A percentile compares a stretch with the other conserved stretches of the same genome.
Evolutionary conservation across 2,888 invertebrate genomes (phyloP).

Genomic region (Agonopterix subpropinquella): DNA sequence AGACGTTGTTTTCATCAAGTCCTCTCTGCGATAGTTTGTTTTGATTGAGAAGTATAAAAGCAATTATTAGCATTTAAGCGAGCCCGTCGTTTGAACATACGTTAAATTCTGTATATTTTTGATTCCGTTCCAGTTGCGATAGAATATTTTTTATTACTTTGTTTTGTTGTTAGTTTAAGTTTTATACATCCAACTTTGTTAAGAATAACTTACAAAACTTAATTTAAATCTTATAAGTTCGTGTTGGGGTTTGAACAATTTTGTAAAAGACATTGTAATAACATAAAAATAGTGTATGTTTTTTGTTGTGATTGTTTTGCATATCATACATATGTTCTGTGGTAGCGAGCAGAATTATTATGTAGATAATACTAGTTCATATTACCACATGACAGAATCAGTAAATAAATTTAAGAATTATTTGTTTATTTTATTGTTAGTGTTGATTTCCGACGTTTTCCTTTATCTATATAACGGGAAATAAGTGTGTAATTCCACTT

Average conservation of each 20-base stretch:
- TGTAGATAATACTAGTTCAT: conserved; percentile 22
- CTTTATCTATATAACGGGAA: conserved; percentile 7
- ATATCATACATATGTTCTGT: conserved; percentile 25
- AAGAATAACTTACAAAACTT: conserved; percentile 34
- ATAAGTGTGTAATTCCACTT: no score
- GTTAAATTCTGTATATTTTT: conserved; percentile 12
- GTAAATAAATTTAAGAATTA: conserved; percentile 38
- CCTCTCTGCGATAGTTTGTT: conserved; percentile 4
- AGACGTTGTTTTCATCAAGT: conserved; percentile 27
- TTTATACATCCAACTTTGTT: conserved; percentile 33
- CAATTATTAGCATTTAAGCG: no score
- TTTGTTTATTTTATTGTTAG: conserved; percentile 7
- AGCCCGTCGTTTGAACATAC: no score
- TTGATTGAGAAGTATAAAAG: not conserved
- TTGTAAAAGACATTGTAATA: conserved; percentile 23
- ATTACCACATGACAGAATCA: conserved; percentile 31
- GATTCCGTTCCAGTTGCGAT: conserved; percentile 10
- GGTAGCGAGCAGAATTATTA: conserved; percentile 20
- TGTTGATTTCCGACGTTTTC: conserved; percentile 9
- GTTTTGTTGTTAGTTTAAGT: conserved; percentile 25
- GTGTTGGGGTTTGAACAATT: conserved; percentile 26
- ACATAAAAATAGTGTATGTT: conserved; percentile 17
- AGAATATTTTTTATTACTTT: conserved; percentile 12
- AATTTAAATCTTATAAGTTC: conserved; percentile 28
- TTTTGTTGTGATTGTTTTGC: conserved; percentile 28